Conservation (phyloP, 2,888 invertebrate species). For the Polyploca ridens region DNA sequence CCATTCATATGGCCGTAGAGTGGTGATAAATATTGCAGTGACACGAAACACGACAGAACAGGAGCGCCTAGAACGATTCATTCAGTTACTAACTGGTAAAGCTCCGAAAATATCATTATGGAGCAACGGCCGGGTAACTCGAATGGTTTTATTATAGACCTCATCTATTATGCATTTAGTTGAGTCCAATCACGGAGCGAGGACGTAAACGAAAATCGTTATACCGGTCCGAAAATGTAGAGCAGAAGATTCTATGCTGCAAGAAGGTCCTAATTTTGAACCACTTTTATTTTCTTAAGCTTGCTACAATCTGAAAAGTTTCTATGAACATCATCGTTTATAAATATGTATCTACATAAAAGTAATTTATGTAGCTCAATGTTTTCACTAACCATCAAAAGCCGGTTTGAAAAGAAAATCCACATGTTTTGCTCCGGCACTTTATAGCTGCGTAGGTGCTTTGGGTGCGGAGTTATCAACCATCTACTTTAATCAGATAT, state of each 20-base stretch:
- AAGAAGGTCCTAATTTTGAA: not conserved
- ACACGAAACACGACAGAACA: constrained; percentile 23
- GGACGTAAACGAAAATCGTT: constrained; percentile 75
- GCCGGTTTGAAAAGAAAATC: constrained; percentile 46
- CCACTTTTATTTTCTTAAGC: not conserved
- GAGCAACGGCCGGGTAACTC: constrained; percentile 65
- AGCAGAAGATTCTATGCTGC: constrained; percentile 33
- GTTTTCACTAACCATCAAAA: constrained; percentile 43
- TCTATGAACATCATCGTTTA: constrained; percentile 30
- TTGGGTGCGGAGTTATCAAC: constrained; percentile 45
- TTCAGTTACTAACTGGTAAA: constrained; percentile 54
- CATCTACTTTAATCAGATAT: constrained; percentile 52
- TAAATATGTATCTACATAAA: constrained; percentile 27
- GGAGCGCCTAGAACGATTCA: constrained; percentile 40
- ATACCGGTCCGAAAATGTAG: constrained; percentile 60
- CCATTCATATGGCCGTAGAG: constrained; percentile 2
- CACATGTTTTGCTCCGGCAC: constrained; percentile 38
- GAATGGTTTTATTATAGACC: constrained; percentile 75
- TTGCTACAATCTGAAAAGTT: constrained; percentile 18
- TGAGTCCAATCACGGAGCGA: constrained; percentile 61
- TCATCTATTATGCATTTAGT: constrained; percentile 77
- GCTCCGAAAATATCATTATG: constrained; percentile 68
- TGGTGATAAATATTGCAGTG: constrained; percentile 26
- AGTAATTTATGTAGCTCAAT: constrained; percentile 31
- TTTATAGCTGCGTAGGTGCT: constrained; percentile 53